Base-by-base conservation (phyloP, 2,888 invertebrate species). In the Mongoloraphidia duomilia region DNA sequence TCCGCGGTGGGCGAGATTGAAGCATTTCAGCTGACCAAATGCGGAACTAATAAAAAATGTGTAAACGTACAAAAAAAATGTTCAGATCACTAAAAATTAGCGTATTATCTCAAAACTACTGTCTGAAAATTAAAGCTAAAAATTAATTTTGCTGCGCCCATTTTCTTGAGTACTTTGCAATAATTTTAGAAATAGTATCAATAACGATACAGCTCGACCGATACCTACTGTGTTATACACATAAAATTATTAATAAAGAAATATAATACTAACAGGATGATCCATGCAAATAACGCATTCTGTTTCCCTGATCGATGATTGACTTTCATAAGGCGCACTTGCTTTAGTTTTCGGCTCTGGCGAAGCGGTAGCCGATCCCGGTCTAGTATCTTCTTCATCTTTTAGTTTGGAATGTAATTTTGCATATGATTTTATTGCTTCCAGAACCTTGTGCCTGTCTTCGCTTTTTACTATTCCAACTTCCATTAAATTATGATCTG, bases 221-320 rank as follows among this genome's bases (percentile, higher is more conserved):
- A n/a, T n/a, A n/a, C n/a, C n/a, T 26, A 26, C 26, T 26, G 3
- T 26, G 3, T 26, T 3, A 26, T 26, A 26, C 26, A 42, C 34
- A 34, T 37, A 17, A 35, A 48, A 44, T 46, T 14, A 26, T 4
- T 34, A 42, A 41, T 49, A 34, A 47, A 38, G 34, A 34, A 49
- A 37, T 40, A 41, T 46, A 57, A 69, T 67, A 64, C 72, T 73
- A 69, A 82, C 83, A 68, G 71, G 65, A 56, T 71, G 68, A 66
- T 89, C 88, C 77, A 91, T 77, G 64, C 90, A 91, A 57, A 91
- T 75, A 37, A 88, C 84, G 71, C 91, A 91, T 69, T 91, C 90
- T 9, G 78, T 72, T 53, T 70, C 70, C 41, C 63, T 63, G 38
- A 64, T 58, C 49, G 56, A 54, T 41, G 60, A 56, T 45, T 52